phyloP scores from a whole-genome alignment of 1,140 invertebrate genomes.

The Kradibia gibbosae region DNA sequence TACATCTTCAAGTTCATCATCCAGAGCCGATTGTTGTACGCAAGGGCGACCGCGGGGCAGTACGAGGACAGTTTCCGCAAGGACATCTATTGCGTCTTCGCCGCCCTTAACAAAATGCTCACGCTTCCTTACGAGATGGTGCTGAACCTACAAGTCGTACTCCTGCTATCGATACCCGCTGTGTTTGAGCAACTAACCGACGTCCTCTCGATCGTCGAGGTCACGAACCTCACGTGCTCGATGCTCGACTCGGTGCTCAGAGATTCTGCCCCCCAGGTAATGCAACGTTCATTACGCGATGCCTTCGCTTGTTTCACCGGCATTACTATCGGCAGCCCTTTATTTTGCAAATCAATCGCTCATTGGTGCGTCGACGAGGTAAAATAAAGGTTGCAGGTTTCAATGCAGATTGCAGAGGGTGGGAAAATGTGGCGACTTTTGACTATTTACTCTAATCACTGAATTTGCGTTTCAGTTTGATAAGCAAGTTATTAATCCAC shows the following conservation, averaged over 20 bases:
- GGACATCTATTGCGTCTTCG: slow-evolving; percentile 84
- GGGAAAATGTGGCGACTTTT: too few relatives aligned
- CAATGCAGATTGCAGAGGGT: too few relatives aligned
- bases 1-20: slow-evolving; percentile 97
- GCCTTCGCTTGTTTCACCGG: too few relatives aligned
- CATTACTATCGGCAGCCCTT: too few relatives aligned
- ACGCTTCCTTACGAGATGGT: slow-evolving; percentile 82
- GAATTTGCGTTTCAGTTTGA: too few relatives aligned
- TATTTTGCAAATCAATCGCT: too few relatives aligned
- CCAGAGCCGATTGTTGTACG: slow-evolving; percentile 90
- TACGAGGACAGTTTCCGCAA: slow-evolving; percentile 88
- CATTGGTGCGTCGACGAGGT: too few relatives aligned
- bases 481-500: too few relatives aligned
- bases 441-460: too few relatives aligned
- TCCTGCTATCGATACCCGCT: slow-evolving; percentile 76
- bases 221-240: slow-evolving; percentile 79
- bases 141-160: slow-evolving; percentile 83
- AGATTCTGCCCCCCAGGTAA: slow-evolving; percentile 73
- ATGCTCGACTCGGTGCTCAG: slow-evolving; percentile 80
- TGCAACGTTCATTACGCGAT: too few relatives aligned
- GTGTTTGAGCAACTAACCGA: slow-evolving; percentile 77
- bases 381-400: too few relatives aligned
- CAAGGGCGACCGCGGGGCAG: slow-evolving; percentile 88
- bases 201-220: slow-evolving; percentile 78
- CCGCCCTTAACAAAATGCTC: slow-evolving; percentile 84